Percentiles rank a stretch among this genome's conserved stretches.
These are phyloP conservation scores for Tetrax tetrax DNA, from an alignment of 2,113 vertebrate genomes.

Conservation along the genomic window DNA sequence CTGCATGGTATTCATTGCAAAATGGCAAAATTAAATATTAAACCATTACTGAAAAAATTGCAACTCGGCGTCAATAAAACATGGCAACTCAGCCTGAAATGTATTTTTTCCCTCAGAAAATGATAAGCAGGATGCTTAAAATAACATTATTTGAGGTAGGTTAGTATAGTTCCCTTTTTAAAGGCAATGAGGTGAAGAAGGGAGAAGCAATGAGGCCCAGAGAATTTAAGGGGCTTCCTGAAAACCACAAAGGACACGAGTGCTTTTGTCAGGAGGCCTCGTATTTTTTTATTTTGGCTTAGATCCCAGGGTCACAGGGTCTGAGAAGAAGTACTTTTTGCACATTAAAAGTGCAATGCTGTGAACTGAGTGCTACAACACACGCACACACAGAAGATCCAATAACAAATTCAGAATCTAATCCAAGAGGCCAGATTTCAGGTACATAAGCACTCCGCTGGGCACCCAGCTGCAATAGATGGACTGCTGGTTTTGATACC, in stretches of 20 bases:
- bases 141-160: neutral
- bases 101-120: neutral
- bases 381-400: neutral
- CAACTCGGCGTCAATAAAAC: neutral
- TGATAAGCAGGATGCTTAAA: slow-evolving; percentile 14
- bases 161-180: neutral
- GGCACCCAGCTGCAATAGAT: neutral
- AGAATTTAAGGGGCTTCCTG: neutral
- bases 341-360: neutral
- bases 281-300: neutral
- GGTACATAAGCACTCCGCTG: neutral
- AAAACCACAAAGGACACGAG: neutral
- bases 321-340: neutral
- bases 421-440: neutral
- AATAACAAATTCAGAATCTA: neutral
- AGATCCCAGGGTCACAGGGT: neutral
- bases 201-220: neutral
- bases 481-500: neutral
- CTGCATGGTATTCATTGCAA: neutral
- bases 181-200: neutral
- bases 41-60: neutral
- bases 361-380: neutral
- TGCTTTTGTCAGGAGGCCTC: neutral
- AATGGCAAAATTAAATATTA: slow-evolving; percentile 36
- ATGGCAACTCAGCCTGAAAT: neutral